Evolutionary conservation across 92 coral and sea anemone species (phyloP).

Genomic region (Zoanthus gigantus): DNA sequence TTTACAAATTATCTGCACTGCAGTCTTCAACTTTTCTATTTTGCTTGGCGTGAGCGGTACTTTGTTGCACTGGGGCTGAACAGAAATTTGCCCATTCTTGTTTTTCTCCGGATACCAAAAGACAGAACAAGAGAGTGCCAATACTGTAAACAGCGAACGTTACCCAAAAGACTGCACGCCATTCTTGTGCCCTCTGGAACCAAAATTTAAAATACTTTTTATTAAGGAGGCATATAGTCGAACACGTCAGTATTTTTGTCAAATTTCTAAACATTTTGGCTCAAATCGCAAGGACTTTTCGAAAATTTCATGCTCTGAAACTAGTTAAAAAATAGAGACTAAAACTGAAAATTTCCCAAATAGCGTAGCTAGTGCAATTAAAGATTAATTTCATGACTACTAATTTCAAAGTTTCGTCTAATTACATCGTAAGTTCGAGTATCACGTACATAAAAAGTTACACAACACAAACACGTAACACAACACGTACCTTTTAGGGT

Average conservation of each 20-base stretch:
- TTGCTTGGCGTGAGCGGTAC: neutral
- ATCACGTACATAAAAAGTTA: no score
- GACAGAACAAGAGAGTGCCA: conserved; percentile 75
- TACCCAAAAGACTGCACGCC: conserved; percentile 91
- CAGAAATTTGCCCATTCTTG: conserved; percentile 81
- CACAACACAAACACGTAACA: no score
- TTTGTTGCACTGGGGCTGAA: neutral
- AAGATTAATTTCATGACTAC: no score
- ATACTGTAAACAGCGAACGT: conserved; percentile 69
- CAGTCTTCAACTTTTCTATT: neutral
- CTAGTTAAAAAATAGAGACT: no score
- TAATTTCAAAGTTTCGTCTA: no score
- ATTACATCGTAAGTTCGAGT: no score
- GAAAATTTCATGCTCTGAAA: no score
- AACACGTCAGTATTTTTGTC: neutral
- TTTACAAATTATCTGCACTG: no score
- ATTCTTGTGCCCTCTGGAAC: conserved; percentile 78
- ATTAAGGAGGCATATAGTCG: neutral
- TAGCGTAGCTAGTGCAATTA: no score
- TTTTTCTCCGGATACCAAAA: conserved; percentile 81
- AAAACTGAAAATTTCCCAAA: no score
- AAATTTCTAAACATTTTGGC: neutral
- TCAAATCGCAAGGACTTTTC: neutral
- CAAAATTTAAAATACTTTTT: neutral
- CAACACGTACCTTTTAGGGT: no score